A percentile compares a stretch with the other conserved stretches of the same genome.
Evolutionary conservation across 1,140 invertebrate genomes (phyloP).

Genomic region (Papilio polytes): DNA sequence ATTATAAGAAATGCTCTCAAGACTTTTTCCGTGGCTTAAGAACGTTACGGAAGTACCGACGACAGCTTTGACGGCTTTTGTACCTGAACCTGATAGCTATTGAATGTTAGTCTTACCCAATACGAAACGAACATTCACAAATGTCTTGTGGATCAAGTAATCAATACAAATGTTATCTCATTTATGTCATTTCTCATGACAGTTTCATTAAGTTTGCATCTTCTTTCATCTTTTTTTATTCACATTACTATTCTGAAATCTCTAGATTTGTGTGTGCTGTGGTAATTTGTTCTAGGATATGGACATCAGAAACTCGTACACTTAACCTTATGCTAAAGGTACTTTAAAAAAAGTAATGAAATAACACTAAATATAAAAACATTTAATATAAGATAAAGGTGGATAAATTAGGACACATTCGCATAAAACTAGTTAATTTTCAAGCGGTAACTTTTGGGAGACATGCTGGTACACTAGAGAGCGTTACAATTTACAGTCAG

Average conservation of each 20-base stretch:
- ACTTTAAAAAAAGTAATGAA: too few species aligned
- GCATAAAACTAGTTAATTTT: not conserved
- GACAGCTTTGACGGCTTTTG: conserved; percentile 9
- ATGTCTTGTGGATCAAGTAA: not conserved
- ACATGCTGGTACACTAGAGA: not conserved
- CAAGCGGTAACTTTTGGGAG: not conserved
- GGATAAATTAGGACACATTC: not conserved
- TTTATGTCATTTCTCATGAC: not conserved
- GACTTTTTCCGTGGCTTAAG: conserved; percentile 26
- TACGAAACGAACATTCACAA: not conserved
- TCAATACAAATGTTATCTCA: not conserved
- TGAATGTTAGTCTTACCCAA: not conserved
- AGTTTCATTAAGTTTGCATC: too few species aligned
- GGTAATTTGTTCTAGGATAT: too few species aligned
- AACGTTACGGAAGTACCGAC: not conserved
- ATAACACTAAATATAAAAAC: not conserved
- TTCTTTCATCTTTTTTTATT: too few species aligned
- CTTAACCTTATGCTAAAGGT: too few species aligned
- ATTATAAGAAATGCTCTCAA: conserved; percentile 37
- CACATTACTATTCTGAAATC: too few species aligned
- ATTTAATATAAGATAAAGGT: not conserved
- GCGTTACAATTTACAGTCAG: not conserved
- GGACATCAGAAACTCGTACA: too few species aligned
- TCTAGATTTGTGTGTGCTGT: too few species aligned
- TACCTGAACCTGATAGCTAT: not conserved